Conservation (phyloP, 1,140 invertebrate genomes). For the Wasmannia auropunctata region DNA sequence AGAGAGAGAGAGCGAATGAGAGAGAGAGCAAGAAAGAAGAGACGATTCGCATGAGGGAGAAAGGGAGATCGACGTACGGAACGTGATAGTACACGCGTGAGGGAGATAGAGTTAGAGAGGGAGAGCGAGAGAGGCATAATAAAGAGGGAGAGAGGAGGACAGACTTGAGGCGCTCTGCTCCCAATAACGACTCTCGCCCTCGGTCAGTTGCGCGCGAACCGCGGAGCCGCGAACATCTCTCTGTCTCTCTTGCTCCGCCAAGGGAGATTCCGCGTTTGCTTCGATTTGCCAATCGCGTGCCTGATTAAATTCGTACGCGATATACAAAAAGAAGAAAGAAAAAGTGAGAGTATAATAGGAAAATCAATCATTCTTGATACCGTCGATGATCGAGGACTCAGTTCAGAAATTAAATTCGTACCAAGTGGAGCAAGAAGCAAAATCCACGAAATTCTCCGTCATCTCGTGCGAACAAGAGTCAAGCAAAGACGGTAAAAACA, state of each 20-base stretch:
- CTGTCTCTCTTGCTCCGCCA: slow-evolving; percentile 42
- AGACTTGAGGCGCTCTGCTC: slow-evolving; percentile 70
- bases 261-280: neutral
- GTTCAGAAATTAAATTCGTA: neutral
- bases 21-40: neutral
- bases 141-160: slow-evolving; percentile 47
- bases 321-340: slow-evolving; percentile 4
- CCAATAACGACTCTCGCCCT: slow-evolving; percentile 76
- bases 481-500: neutral
- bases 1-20: slow-evolving; percentile 5
- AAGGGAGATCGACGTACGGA: slow-evolving; percentile 22
- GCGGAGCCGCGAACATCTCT: slow-evolving; percentile 77
- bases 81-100: slow-evolving; percentile 28
- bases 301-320: slow-evolving; percentile 40
- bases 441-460: neutral
- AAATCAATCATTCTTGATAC: neutral
- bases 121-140: slow-evolving; percentile 12
- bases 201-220: slow-evolving; percentile 81
- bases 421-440: neutral
- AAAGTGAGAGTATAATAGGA: slow-evolving; percentile 24
- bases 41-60: slow-evolving; percentile 13
- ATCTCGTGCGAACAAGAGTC: neutral
- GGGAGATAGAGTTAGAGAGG: neutral
- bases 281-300: slow-evolving; percentile 1
- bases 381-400: slow-evolving; percentile 3